Evolutionary conservation across 2,797 vertebrate genomes (phyloP).

Genomic region (Saguinus oedipus): DNA sequence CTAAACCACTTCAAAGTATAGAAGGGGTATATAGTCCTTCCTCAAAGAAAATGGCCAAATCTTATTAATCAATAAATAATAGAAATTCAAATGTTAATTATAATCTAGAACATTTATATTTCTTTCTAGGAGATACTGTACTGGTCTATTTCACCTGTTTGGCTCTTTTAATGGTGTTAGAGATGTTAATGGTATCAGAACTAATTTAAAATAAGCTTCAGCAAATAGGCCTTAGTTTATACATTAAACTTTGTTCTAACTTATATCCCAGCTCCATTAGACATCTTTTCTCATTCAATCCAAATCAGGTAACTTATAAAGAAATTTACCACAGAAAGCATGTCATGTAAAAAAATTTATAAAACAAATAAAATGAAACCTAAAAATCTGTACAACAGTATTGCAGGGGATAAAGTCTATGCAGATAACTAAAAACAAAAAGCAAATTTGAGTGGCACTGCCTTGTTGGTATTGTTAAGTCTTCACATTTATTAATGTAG

Average conservation of each 20-base stretch:
- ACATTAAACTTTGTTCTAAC: not conserved
- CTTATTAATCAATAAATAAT: not conserved
- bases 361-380: constrained; percentile 40
- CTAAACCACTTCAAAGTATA: not conserved
- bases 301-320: not conserved
- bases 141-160: not conserved
- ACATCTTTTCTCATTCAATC: constrained; percentile 29
- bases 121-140: not conserved
- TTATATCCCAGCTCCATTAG: not conserved
- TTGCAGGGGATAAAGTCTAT: not conserved
- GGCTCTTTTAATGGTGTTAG: not conserved
- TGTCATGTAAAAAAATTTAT: not conserved
- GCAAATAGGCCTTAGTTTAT: not conserved
- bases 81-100: not conserved
- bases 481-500: constrained; percentile 8
- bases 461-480: not conserved
- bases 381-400: constrained; percentile 21
- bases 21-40: not conserved
- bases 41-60: not conserved
- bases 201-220: not conserved
- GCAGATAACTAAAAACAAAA: not conserved
- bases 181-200: not conserved
- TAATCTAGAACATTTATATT: not conserved
- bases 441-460: not conserved
- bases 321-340: constrained; percentile 29